Evolutionary conservation across 64 coral and sea anemone genomes (phyloP).

Genomic region (Catalaphyllia jardinei): DNA sequence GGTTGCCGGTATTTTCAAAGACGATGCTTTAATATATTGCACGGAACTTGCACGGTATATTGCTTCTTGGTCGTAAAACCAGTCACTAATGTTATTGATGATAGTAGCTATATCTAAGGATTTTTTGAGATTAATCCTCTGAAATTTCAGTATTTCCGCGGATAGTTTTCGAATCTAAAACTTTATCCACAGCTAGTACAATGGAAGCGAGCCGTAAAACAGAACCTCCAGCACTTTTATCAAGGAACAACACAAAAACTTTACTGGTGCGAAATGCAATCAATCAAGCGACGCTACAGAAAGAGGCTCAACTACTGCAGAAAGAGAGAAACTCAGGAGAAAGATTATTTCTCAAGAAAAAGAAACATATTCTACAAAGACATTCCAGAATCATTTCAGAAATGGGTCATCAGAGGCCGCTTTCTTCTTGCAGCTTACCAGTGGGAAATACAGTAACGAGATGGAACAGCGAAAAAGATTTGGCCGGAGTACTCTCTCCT

Average conservation of each 20-base stretch:
- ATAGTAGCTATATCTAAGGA: too few species aligned
- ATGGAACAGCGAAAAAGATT: background rate
- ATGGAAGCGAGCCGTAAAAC: background rate
- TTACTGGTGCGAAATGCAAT: slow-evolving; percentile 26
- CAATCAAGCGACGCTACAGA: slow-evolving; percentile 3
- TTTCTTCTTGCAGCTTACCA: background rate
- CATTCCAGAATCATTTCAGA: background rate
- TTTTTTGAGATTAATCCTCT: too few species aligned
- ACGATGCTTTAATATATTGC: too few species aligned
- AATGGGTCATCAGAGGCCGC: background rate
- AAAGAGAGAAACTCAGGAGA: slow-evolving; percentile 19
- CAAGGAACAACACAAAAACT: slow-evolving; percentile 18
- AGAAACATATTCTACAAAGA: slow-evolving; percentile 7
- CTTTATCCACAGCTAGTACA: background rate
- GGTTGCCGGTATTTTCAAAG: too few species aligned
- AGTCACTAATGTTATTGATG: too few species aligned
- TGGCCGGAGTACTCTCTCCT: background rate
- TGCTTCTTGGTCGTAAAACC: too few species aligned
- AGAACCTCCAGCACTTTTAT: background rate
- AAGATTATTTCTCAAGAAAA: slow-evolving; percentile 29
- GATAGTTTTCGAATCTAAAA: background rate
- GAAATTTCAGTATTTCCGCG: too few species aligned
- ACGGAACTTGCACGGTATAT: too few species aligned
- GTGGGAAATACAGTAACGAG: background rate
- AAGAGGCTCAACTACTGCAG: background rate